Evolutionary conservation across 2,797 vertebrate genomes (phyloP).

Genomic region (Naso thynnoides): DNA sequence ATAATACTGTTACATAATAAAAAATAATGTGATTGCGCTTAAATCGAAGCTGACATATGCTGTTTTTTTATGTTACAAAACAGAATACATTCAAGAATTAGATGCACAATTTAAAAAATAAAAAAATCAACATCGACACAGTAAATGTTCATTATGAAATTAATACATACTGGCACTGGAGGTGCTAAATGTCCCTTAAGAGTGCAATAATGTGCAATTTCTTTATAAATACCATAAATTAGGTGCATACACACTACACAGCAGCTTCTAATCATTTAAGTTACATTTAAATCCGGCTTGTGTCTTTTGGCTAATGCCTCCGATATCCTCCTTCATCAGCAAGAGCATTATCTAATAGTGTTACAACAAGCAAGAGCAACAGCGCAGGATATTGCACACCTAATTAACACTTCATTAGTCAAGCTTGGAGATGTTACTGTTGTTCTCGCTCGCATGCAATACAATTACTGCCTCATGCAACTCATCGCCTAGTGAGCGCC

Average conservation of each 20-base stretch:
- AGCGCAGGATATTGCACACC: constrained; percentile 40
- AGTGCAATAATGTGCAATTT: constrained; percentile 13
- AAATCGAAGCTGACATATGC: constrained; percentile 13
- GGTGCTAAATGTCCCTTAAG: constrained; percentile 31
- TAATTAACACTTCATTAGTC: constrained; percentile 71
- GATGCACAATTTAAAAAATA: constrained; percentile 22
- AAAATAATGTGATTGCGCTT: constrained; percentile 11
- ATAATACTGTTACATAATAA: constrained; percentile 8
- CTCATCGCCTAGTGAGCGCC: constrained; percentile 46
- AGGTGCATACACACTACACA: constrained; percentile 7
- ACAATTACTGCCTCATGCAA: constrained; percentile 61
- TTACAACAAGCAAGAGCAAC: constrained; percentile 47
- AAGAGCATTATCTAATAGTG: constrained; percentile 37
- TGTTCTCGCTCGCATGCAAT: constrained; percentile 26
- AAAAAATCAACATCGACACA: not conserved
- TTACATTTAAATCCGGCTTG: constrained; percentile 18
- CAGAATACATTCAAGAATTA: constrained; percentile 36
- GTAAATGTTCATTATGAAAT: constrained; percentile 6
- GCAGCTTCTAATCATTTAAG: constrained; percentile 34
- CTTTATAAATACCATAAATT: constrained; percentile 41
- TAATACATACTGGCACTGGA: constrained; percentile 55
- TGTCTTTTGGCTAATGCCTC: constrained; percentile 26
- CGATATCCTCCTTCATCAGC: constrained; percentile 39
- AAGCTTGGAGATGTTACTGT: constrained; percentile 42
- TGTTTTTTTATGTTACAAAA: not conserved